Base-by-base conservation (phyloP, 2,888 invertebrate species). In the Tanypteryx hageni region DNA sequence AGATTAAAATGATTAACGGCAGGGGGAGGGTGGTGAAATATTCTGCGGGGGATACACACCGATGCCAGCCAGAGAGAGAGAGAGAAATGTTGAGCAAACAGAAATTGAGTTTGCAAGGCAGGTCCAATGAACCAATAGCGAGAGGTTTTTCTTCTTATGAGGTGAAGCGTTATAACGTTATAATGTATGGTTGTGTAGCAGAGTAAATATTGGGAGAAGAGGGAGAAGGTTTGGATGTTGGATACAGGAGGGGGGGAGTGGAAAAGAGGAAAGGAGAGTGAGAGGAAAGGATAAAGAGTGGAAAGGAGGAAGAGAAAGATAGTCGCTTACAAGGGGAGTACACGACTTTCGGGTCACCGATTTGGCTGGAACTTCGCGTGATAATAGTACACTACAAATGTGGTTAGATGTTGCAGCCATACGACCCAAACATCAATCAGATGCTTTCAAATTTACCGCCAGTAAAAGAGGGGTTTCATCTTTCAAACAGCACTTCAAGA, bases 151-250 rank as follows among this genome's bases (percentile, higher is more conserved):
- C 27, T 76, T 22, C 11, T 27, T 76, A 76, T 76, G 76, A 76
- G 27, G 22, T 18, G 76, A 22, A 27, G 76, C 22, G 76, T 22
- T 76, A 76, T 27, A 76, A 22, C 9, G 76, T 76, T 76, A 76
- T 76, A 76, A 76, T 76, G 22, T 76, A 76, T 76, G 76, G 76
- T 76, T 27, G 22, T 27, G 27, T 76, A 76, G 76, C 16, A 22
- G 76, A 27, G 76, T 76, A 76, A 76, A 76, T 76, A 76, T 76
- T 76, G n/a, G 76, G 27, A 76, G 76, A 76, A 14, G 27, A 76
- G 76, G 76, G 16, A 18, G 76, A 76, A 27, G 76, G 76, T 27
- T 22, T 76, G 76, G 1, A 18, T 61, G 61, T 11, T 0, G 76
- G 27, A 44, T 44, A 44, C 44, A 44, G 18, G 22, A 22, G 4